Conservation (phyloP, 1,140 invertebrate species). For the Cyclargus thomasi region DNA sequence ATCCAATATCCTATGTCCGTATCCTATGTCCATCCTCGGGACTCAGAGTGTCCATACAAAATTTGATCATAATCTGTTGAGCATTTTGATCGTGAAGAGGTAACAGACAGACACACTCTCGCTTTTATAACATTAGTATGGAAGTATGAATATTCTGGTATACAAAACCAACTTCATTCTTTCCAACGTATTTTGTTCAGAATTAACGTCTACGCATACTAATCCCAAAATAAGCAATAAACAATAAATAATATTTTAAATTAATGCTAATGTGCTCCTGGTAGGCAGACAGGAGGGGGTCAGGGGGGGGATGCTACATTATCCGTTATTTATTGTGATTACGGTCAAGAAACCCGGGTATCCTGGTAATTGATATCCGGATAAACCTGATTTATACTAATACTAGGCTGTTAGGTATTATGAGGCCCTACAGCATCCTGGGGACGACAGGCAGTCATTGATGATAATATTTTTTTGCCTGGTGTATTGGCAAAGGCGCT, state of each 20-base stretch:
- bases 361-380: neutral
- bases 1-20: no score
- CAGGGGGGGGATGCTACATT: conserved; percentile 26
- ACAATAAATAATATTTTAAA: conserved; percentile 51
- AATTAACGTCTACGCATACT: neutral
- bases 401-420: neutral
- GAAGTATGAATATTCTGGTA: no score
- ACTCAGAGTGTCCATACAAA: no score
- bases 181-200: neutral
- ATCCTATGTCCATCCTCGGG: no score
- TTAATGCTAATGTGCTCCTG: conserved; percentile 43
- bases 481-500: no score
- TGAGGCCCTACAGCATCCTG: neutral
- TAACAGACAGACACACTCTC: no score
- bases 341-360: conserved; percentile 33
- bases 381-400: conserved; percentile 3
- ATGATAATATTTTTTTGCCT: no score
- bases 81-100: no score
- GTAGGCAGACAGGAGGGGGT: conserved; percentile 33
- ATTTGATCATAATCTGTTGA: no score
- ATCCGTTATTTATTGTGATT: conserved; percentile 45
- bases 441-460: no score
- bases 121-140: no score
- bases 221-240: conserved; percentile 16
- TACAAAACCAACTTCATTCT: neutral